Evolutionary conservation across 30 jellyfish, hydroid and myxozoan species (phyloP).

Genomic region (Pelagia noctiluca): DNA sequence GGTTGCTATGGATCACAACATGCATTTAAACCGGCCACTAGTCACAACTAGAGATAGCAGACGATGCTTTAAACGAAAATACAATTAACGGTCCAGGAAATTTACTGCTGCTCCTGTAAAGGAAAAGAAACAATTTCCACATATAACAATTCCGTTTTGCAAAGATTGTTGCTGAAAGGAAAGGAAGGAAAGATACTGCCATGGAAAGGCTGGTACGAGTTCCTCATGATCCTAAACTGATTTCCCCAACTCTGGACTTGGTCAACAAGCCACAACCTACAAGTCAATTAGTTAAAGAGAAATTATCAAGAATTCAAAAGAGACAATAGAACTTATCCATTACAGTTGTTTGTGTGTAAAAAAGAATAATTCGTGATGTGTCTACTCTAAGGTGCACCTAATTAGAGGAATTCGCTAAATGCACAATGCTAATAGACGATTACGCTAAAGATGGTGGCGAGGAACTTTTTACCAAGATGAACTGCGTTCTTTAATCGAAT

Average conservation of each 20-base stretch:
- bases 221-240: slow-evolving; percentile 27
- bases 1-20: slow-evolving; percentile 56
- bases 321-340: background rate
- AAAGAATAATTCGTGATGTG: background rate
- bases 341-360: background rate
- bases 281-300: background rate
- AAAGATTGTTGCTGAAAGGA: slow-evolving; percentile 11
- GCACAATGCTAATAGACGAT: background rate
- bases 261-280: slow-evolving; percentile 14
- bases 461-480: too few relatives aligned
- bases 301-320: background rate
- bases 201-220: slow-evolving; percentile 9
- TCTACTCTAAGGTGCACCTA: too few relatives aligned
- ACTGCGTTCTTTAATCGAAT: too few relatives aligned
- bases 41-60: slow-evolving; percentile 30
- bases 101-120: slow-evolving; percentile 48
- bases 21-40: slow-evolving; percentile 27
- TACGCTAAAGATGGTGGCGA: too few relatives aligned
- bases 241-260: too few relatives aligned
- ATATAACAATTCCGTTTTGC: slow-evolving; percentile 32
- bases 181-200: slow-evolving; percentile 7
- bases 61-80: slow-evolving; percentile 23
- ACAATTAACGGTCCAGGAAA: slow-evolving; percentile 22
- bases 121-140: slow-evolving; percentile 6
- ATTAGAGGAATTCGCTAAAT: background rate